Evolutionary conservation across 2,797 vertebrate species (phyloP), one percentile per base, ranked within the genome.

Genomic region (Craterocephalus amniculus): DNA sequence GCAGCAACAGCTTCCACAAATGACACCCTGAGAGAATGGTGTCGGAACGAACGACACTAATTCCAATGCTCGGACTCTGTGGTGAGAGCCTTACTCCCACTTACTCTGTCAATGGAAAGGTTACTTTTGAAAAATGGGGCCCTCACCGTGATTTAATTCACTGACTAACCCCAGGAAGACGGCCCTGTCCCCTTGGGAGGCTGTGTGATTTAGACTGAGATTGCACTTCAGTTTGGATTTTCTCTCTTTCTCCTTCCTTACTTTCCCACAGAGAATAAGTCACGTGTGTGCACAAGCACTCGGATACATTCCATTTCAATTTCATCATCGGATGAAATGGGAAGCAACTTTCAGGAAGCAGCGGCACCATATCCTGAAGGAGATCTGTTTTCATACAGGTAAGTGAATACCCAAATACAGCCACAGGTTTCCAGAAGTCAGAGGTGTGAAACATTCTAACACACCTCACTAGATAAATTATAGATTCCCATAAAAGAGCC

Each of bases 51-150:
- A 75, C 66, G 27, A 81, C 85, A 88, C 89, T 88, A 87, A 92
- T 91, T 90, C 87, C 86, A 76, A 66, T 35, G 67, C 83, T 79
- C 7, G 81, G 87, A 91, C 89, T 80, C 64, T 62, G 67, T 34
- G 14, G 71, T 65, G 49, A 83, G 81, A 87, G 85, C 73, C 84
- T 56, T 80, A 87, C 88, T 91, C 84, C 86, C 89, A 92, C 89
- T 93, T 90, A 88, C 82, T 84, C 91, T 93, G 92, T 93, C 92
- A 93, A 89, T 58, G 69, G 76, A 93, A 92, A 93, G 89, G 92
- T 92, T 92, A 91, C 86, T 90, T 89, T 89, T 93, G 91, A 92
- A 91, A 89, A 92, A 92, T 92, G 89, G 88, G 89, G 68, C 85
- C 86, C 73, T 87, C 76, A 56, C 80, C 35, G 58, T 85, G 89